Base-by-base conservation (phyloP, 1,140 invertebrate species). In the Teleogryllus occipitalis region DNA sequence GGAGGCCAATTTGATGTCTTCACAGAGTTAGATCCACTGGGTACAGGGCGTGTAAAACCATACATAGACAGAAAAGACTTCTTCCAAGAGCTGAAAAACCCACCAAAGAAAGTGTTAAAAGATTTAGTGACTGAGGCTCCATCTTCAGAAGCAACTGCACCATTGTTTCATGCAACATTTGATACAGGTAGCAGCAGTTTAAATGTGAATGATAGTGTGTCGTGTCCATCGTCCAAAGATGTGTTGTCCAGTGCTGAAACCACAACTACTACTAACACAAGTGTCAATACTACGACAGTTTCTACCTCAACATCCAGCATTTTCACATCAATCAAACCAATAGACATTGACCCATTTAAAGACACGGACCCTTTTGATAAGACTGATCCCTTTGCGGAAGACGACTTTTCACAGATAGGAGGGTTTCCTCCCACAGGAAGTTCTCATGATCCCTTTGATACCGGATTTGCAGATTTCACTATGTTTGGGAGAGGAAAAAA, bases 61-160 rank as follows among this genome's bases (percentile, higher is more conserved):
- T 97, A 96, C 88, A 91, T 97, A 83, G 95, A 97, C 89, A 96
- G 96, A 87, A 96, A 96, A 89, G 94, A 96, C 85, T 97, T 97
- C 87, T 97, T 97, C 89, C 94, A 96, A 88, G 94, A 96, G 84
- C 88, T 97, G 81, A 96, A 96, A 89, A 96, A 96, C 87, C 95
- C 95, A 81, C 94, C 95, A 78, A 96, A 96, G 88, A 96, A 96
- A 88, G 91, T 94, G 22, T 88, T 96, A 75, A 96, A 96, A 88
- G 95, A 96, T 86, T 87, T 96, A 83, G 92, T 80, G 75, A 77
- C 79, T 27, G 79, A 80, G 46, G 79, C 75, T 7, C 79, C 85
- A 79, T 79, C 83, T 80, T 65, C 22, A 22, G 79, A 80, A 18
- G 81, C 76, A 10, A 80, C 81, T 39, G 75, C 73, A 15, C 76